Conservation (phyloP, 2,113 vertebrate species). For the Stercorarius parasiticus region DNA sequence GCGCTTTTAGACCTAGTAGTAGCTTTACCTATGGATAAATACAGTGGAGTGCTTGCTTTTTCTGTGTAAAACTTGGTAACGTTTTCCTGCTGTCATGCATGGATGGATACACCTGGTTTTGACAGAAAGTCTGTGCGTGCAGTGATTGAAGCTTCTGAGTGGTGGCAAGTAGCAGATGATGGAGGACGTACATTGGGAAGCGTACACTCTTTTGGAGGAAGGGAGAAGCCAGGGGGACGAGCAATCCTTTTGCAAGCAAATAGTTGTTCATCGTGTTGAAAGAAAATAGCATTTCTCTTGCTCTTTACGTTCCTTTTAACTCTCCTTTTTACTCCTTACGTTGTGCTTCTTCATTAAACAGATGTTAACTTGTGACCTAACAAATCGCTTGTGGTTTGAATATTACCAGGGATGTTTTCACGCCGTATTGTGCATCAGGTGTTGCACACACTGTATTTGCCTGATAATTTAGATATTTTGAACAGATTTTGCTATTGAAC, state of each 20-base stretch:
- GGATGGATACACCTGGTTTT: not conserved
- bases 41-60: not conserved
- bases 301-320: not conserved
- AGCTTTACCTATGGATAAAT: not conserved
- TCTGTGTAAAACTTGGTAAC: not conserved
- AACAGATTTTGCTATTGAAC: not conserved
- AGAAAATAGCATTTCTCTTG: not conserved
- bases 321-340: not conserved
- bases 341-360: not conserved
- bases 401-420: not conserved
- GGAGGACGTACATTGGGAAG: not conserved
- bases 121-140: not conserved
- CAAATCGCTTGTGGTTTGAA: not conserved
- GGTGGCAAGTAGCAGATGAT: not conserved
- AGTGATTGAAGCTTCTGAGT: not conserved
- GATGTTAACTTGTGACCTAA: not conserved
- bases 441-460: not conserved
- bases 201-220: rapidly evolving
- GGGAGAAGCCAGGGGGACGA: not conserved
- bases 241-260: not conserved
- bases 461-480: not conserved
- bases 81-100: not conserved
- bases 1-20: not conserved
- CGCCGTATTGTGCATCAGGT: not conserved
- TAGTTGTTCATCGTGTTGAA: not conserved